Percentiles rank a stretch among this genome's conserved stretches.
phyloP scores from a whole-genome alignment of 2,113 vertebrate species.

The Cygnus atratus region DNA sequence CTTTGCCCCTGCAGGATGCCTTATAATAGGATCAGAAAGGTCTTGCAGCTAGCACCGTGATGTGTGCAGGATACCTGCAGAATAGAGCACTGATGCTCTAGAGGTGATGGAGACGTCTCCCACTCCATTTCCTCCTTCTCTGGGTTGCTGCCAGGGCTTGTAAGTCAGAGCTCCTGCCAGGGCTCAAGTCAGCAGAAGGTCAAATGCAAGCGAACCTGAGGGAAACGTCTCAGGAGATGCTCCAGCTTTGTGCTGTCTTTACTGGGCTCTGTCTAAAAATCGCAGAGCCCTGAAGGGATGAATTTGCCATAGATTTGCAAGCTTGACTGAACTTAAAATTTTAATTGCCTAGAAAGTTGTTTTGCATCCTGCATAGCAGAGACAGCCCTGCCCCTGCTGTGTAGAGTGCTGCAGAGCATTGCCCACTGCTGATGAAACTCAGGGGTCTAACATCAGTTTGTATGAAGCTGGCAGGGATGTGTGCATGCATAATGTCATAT shows the following conservation, averaged over 20 bases:
- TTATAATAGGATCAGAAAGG: not conserved
- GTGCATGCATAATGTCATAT: not conserved
- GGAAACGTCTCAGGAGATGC: not conserved
- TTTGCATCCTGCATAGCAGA: not conserved
- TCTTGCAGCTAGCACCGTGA: not conserved
- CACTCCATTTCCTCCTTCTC: fast-evolving
- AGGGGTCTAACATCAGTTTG: not conserved
- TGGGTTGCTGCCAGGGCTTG: not conserved
- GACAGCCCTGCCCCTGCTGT: not conserved
- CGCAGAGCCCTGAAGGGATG: not conserved
- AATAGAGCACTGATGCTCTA: not conserved
- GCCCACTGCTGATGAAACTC: not conserved
- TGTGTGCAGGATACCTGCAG: not conserved
- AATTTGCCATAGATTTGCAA: not conserved
- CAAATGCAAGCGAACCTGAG: not conserved
- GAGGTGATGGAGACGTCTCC: not conserved
- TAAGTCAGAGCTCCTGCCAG: not conserved
- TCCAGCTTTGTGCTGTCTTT: not conserved
- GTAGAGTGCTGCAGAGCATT: not conserved
- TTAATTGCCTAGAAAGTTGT: not conserved
- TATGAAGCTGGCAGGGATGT: not conserved
- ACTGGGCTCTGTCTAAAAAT: not conserved
- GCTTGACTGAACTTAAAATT: not conserved
- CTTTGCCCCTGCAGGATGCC: not conserved
- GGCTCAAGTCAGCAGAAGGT: not conserved